Percentiles rank a stretch among this genome's conserved stretches.
phyloP scores from a whole-genome alignment of 1,140 invertebrate species.

The Orchestia grillus region DNA sequence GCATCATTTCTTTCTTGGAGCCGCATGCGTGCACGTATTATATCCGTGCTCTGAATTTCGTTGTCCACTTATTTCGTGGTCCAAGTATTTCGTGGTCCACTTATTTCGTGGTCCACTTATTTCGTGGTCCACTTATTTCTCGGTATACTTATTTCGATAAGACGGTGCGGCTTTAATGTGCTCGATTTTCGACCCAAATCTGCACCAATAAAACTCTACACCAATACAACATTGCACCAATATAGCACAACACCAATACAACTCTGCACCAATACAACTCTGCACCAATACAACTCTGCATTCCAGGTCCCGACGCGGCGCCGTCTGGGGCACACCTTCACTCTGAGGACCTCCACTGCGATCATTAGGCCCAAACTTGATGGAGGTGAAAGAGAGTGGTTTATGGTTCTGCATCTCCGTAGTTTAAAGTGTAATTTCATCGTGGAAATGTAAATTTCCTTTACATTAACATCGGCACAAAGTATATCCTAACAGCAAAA shows the following conservation, averaged over 20 bases:
- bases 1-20: background rate
- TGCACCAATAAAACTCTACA: background rate
- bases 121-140: background rate
- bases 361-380: background rate
- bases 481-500: too few species aligned
- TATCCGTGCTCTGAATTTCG: background rate
- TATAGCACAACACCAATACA: too few species aligned
- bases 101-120: background rate
- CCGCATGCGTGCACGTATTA: background rate
- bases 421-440: too few species aligned
- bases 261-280: background rate
- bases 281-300: background rate
- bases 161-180: background rate
- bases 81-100: background rate
- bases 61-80: background rate
- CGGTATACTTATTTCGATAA: too few species aligned
- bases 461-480: too few species aligned
- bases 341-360: background rate
- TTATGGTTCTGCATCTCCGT: background rate
- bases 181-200: background rate
- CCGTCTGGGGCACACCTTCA: background rate
- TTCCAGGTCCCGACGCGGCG: background rate
- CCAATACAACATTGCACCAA: too few species aligned
- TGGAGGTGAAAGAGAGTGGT: background rate
- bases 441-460: too few species aligned